These are phyloP conservation scores for Mallotus villosus DNA, from an alignment of 2,797 vertebrate genomes.

Conservation along the genomic window DNA sequence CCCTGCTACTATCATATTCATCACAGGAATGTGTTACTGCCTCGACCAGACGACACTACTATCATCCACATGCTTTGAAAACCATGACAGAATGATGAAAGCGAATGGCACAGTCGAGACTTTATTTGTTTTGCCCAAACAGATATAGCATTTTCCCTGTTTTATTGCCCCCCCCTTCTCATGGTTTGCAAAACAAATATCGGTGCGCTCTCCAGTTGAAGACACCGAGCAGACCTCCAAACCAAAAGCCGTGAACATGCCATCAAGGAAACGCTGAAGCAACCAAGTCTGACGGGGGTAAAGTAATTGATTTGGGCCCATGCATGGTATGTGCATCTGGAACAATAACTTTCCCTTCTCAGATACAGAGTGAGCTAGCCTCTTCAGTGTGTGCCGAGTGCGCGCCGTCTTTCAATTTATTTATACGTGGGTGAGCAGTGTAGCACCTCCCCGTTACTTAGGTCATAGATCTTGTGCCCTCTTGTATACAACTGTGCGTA, in stretches of 20 bases:
- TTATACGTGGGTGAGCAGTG: constrained; percentile 65
- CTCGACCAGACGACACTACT: constrained; percentile 29
- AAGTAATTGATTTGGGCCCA: constrained; percentile 33
- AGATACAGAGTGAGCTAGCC: constrained; percentile 35
- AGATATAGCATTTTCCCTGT: constrained; percentile 35
- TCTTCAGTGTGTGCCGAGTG: constrained; percentile 30
- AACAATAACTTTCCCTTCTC: constrained; percentile 28
- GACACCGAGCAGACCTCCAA: constrained; percentile 37
- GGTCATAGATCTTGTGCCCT: constrained; percentile 48
- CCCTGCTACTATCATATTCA: constrained; percentile 57
- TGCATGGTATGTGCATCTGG: neutral
- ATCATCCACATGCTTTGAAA: constrained; percentile 21
- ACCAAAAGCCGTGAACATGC: constrained; percentile 33
- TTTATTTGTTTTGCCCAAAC: constrained; percentile 6
- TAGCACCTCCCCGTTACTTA: constrained; percentile 69
- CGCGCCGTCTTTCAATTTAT: constrained; percentile 57
- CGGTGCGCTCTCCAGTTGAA: constrained; percentile 43
- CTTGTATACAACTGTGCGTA: constrained; percentile 35
- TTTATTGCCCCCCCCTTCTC: constrained; percentile 8
- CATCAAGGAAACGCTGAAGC: constrained; percentile 41
- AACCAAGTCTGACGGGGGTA: constrained; percentile 41
- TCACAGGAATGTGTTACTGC: constrained; percentile 45
- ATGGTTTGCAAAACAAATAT: constrained; percentile 40
- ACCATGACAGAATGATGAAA: neutral
- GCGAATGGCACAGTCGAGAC: constrained; percentile 26